Percentiles rank a stretch among this genome's conserved stretches.
Evolutionary conservation across 2,888 invertebrate species (phyloP).

Genomic region (Lottia scabra): DNA sequence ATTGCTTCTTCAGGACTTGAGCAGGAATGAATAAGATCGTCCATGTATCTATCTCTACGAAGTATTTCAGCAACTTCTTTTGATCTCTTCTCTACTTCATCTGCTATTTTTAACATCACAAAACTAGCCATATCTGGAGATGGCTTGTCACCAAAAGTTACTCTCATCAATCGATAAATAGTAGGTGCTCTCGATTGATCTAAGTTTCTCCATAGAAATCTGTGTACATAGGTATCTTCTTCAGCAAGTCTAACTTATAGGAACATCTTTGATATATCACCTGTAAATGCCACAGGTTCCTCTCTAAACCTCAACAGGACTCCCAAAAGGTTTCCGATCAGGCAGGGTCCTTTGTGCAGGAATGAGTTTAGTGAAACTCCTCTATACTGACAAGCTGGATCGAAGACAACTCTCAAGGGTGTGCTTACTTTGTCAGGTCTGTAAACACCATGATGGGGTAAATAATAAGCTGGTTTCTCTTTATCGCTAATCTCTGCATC

Average conservation of each 20-base stretch:
- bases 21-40: constrained; percentile 21
- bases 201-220: constrained; percentile 21
- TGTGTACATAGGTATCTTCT: constrained; percentile 10
- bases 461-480: constrained; percentile 10
- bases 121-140: constrained; percentile 23
- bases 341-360: constrained; percentile 16
- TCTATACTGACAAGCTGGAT: constrained; percentile 9
- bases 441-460: constrained; percentile 18
- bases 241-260: constrained; percentile 4
- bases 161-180: not conserved
- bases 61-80: constrained; percentile 17
- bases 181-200: not conserved
- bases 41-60: constrained; percentile 19
- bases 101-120: constrained; percentile 17
- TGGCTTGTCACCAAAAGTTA: constrained; percentile 18
- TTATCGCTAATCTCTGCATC: not conserved
- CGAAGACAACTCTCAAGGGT: constrained; percentile 21
- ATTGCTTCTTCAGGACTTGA: not conserved
- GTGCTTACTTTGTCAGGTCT: constrained; percentile 10
- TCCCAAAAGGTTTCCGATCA: constrained; percentile 16
- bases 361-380: constrained; percentile 13
- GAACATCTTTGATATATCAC: constrained; percentile 11
- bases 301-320: constrained; percentile 13
- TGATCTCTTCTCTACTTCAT: constrained; percentile 1
- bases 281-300: constrained; percentile 14